These are phyloP conservation scores for Parelbella ahira DNA, from an alignment of 2,888 invertebrate species.

Conservation along the genomic window DNA sequence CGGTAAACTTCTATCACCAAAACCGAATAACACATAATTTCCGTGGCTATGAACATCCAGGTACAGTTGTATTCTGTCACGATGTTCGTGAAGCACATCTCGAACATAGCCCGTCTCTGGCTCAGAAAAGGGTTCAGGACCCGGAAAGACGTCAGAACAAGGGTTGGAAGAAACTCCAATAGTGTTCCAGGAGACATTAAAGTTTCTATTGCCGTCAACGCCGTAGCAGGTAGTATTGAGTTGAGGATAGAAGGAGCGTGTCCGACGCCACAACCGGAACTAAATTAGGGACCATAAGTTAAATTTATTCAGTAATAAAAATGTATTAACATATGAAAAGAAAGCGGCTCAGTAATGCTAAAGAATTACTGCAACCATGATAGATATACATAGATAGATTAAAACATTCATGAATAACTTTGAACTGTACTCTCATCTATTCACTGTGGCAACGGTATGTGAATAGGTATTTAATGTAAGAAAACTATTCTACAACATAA, in stretches of 20 bases:
- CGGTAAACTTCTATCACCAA: conserved; percentile 78
- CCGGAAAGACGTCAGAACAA: conserved; percentile 83
- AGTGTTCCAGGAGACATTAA: conserved; percentile 84
- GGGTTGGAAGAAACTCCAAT: conserved; percentile 79
- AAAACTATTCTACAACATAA: no score
- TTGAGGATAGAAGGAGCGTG: conserved; percentile 65
- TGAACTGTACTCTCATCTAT: no score
- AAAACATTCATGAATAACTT: no score
- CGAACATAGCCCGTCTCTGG: conserved; percentile 81
- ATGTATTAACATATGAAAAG: no score
- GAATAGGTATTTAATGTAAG: no score
- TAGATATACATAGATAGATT: no score
- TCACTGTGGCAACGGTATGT: no score
- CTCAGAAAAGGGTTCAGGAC: conserved; percentile 83
- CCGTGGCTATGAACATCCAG: conserved; percentile 88
- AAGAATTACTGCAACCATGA: no score
- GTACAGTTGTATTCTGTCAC: conserved; percentile 79
- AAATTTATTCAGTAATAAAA: no score
- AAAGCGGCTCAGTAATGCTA: no score
- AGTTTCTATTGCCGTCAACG: conserved; percentile 88
- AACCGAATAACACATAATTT: conserved; percentile 83
- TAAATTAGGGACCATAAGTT: conserved; percentile 37
- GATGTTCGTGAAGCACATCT: conserved; percentile 74
- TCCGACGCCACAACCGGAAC: conserved; percentile 86
- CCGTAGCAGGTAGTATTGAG: conserved; percentile 79